phyloP scores from a whole-genome alignment of 2,888 invertebrate species.

The Cataglyphis rosenhaueri region DNA sequence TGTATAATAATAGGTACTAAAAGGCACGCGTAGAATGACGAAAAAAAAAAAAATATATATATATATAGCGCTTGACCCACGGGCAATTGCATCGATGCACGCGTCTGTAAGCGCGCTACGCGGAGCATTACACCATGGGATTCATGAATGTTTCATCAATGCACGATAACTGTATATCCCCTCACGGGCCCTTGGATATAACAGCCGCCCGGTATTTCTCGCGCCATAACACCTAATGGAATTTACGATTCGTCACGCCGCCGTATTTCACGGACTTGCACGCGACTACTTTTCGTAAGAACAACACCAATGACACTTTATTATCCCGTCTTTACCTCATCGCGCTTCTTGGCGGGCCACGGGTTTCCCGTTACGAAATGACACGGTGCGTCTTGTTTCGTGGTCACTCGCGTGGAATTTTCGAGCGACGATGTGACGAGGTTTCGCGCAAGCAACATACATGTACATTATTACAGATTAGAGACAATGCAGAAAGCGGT shows the following conservation, averaged over 20 bases:
- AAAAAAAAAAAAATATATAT: background rate
- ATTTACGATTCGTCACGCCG: conserved; percentile 39
- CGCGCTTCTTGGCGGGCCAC: background rate
- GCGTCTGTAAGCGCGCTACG: background rate
- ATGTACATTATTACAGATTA: conserved; percentile 14
- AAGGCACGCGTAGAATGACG: background rate
- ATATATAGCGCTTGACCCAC: background rate
- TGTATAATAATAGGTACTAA: conserved; percentile 1
- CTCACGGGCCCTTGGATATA: conserved; percentile 4
- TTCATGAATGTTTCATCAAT: conserved; percentile 47
- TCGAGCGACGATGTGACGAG: background rate
- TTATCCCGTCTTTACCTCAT: conserved; percentile 39
- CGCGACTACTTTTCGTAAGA: conserved; percentile 42
- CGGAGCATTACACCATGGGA: background rate
- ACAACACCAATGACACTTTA: conserved; percentile 41
- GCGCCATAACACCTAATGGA: conserved; percentile 18
- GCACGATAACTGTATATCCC: conserved; percentile 35
- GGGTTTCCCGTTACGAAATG: conserved; percentile 39
- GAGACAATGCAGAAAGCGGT: background rate
- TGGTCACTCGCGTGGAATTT: conserved; percentile 15
- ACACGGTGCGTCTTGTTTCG: conserved; percentile 25
- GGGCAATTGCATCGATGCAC: background rate
- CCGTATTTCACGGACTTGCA: conserved; percentile 25
- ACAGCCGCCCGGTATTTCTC: conserved; percentile 7
- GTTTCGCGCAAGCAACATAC: background rate